Evolutionary conservation across 30 jellyfish, hydroid and myxozoan genomes (phyloP), one percentile per base, ranked within the genome.

Genomic region (Haliclystus octoradiatus): DNA sequence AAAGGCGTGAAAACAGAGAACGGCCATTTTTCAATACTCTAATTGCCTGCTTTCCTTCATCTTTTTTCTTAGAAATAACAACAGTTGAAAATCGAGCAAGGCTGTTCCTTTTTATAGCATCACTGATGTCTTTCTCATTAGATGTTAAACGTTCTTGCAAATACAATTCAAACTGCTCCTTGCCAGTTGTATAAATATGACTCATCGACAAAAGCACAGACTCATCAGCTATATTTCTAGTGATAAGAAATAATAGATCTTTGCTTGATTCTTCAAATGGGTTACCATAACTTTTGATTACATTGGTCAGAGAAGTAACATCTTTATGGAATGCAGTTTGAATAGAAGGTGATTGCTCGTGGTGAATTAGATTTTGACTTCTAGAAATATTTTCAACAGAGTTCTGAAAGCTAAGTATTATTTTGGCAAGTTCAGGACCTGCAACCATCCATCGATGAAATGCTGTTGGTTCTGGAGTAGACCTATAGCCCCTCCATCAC

Each of bases 401-500:
- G n/a, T 70, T 30, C 23, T 33, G 28, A 46, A 72, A 66, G 31
- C 25, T 47, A 14, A 26, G 0, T 47, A 71, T 33, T 2, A 75
- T 0, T 23, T 75, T 47, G 29, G 89, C 76, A 24, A 76, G 34
- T 30, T 35, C 72, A 0, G 93, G 87, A 2, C 87, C 93, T 0
- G 64, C 78, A 19, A 79, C 80, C 73, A 53, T 57, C 88, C 85
- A 70, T n/a, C 63, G 68, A 68, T 64, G 1, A 31, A 79, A 28
- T 3, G 88, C 68, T 0, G 80, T 34, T 30, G 68, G 49, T 79
- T 62, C 3, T 70, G 77, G 12, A 29, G 40, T 0, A 79, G 65
- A 49, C 82, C 93, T 0, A 69, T 63, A 2, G 85, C 75, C n/a
- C 87, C 78, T 27, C 93, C 87, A 19, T 79, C 93, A 0, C 35